These are phyloP conservation scores for Stictocephala bisonia DNA, from an alignment of 2,888 invertebrate genomes.

Conservation along the genomic window DNA sequence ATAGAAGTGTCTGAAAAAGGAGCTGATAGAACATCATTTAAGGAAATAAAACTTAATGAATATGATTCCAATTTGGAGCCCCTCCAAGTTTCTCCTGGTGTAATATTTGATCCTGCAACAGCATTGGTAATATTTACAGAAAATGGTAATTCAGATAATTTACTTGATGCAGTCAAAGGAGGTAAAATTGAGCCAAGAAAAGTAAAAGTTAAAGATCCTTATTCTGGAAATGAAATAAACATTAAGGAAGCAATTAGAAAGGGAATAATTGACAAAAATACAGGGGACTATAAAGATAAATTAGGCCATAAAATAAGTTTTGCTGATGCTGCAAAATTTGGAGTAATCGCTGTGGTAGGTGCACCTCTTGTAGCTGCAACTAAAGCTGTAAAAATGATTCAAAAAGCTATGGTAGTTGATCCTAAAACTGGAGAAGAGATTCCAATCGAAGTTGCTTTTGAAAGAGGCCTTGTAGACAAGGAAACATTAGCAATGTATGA, in stretches of 20 bases:
- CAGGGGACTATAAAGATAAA: conserved; percentile 76
- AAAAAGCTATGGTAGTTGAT: conserved; percentile 74
- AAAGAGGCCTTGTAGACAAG: conserved; percentile 60
- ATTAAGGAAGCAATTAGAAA: conserved; percentile 81
- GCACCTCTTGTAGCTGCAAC: conserved; percentile 70
- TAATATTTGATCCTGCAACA: conserved; percentile 83
- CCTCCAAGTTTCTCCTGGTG: conserved; percentile 76
- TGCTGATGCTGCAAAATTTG: conserved; percentile 80
- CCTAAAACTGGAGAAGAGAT: conserved; percentile 82
- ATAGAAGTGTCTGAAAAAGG: conserved; percentile 74
- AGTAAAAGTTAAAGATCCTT: conserved; percentile 78
- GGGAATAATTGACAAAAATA: conserved; percentile 78
- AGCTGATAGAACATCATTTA: conserved; percentile 66
- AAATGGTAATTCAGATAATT: conserved; percentile 76
- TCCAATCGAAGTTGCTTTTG: conserved; percentile 64
- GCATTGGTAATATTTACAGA: conserved; percentile 79
- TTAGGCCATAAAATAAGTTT: conserved; percentile 75
- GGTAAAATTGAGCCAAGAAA: conserved; percentile 77
- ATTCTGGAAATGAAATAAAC: conserved; percentile 73
- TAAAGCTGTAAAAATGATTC: conserved; percentile 48
- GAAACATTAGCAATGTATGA: conserved; percentile 60
- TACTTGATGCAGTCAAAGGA: conserved; percentile 80
- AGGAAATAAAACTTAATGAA: conserved; percentile 66
- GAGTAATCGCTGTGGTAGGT: conserved; percentile 80
- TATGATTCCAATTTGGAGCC: conserved; percentile 69